Percentiles rank a stretch among this genome's conserved stretches.
Evolutionary conservation across 2,797 vertebrate genomes (phyloP).

Genomic region (Lates japonicus): DNA sequence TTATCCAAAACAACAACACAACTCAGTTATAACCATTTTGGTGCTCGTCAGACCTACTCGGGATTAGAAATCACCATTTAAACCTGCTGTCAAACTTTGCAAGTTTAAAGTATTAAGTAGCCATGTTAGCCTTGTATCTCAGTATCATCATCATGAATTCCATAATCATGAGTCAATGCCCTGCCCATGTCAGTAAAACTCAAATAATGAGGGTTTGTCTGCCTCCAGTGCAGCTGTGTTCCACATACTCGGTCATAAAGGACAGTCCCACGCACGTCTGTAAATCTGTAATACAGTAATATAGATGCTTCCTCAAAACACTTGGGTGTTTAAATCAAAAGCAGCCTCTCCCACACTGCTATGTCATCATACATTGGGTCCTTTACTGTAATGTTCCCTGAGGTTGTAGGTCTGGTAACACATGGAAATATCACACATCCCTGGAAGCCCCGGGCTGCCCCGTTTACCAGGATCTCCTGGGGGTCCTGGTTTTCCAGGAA

Average conservation of each 20-base stretch:
- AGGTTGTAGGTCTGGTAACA: conserved; percentile 87
- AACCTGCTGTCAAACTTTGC: conserved; percentile 2
- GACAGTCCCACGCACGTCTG: conserved; percentile 22
- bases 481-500: conserved; percentile 82
- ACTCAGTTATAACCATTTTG: background rate
- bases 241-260: conserved; percentile 36
- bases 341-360: conserved; percentile 21
- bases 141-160: conserved; percentile 34
- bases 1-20: background rate
- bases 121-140: conserved; percentile 7
- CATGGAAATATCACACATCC: conserved; percentile 86
- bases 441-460: conserved; percentile 80
- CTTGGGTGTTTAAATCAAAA: conserved; percentile 10
- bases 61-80: background rate
- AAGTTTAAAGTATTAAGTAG: conserved; percentile 13
- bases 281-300: conserved; percentile 59
- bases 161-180: conserved; percentile 28
- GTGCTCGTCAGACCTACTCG: background rate
- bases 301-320: conserved; percentile 22
- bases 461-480: conserved; percentile 84
- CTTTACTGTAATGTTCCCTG: conserved; percentile 88
- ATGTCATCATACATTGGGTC: conserved; percentile 83
- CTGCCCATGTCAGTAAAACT: conserved; percentile 18
- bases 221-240: conserved; percentile 45
- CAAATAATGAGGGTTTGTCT: conserved; percentile 46